A percentile compares a stretch with the other conserved stretches of the same genome.
These are phyloP conservation scores for Protobothrops mucrosquamatus DNA, from an alignment of 2,113 vertebrate species.

Conservation along the genomic window DNA sequence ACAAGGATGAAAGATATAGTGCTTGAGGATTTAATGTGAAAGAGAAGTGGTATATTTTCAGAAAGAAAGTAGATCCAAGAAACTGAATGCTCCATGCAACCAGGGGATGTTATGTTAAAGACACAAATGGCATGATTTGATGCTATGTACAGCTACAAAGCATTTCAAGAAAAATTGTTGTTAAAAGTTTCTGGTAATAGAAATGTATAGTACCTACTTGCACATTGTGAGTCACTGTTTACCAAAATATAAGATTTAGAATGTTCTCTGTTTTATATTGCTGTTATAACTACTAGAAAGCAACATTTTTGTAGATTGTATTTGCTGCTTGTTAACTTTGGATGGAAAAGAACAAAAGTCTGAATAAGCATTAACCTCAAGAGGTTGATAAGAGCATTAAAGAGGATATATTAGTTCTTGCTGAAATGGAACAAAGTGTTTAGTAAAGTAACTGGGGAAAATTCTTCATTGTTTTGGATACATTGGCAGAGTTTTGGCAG, in stretches of 20 bases:
- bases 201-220: fast-evolving
- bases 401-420: neutral
- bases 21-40: neutral
- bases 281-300: neutral
- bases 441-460: neutral
- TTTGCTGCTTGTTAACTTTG: neutral
- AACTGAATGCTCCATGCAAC: neutral
- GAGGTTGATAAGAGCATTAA: neutral
- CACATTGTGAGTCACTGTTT: neutral
- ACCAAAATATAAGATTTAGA: neutral
- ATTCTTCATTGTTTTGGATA: neutral
- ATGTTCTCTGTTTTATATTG: neutral
- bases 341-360: neutral
- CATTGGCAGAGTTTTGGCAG: constrained; percentile 1
- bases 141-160: neutral
- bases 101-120: neutral
- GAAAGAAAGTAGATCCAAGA: neutral
- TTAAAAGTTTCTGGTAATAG: neutral
- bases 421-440: neutral
- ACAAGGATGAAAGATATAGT: neutral
- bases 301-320: neutral
- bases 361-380: neutral
- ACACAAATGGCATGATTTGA: neutral
- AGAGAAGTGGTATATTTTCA: neutral
- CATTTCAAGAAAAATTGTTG: neutral